Evolutionary conservation across 2,113 vertebrate species (phyloP).

Genomic region (Limnothrissa miodon): DNA sequence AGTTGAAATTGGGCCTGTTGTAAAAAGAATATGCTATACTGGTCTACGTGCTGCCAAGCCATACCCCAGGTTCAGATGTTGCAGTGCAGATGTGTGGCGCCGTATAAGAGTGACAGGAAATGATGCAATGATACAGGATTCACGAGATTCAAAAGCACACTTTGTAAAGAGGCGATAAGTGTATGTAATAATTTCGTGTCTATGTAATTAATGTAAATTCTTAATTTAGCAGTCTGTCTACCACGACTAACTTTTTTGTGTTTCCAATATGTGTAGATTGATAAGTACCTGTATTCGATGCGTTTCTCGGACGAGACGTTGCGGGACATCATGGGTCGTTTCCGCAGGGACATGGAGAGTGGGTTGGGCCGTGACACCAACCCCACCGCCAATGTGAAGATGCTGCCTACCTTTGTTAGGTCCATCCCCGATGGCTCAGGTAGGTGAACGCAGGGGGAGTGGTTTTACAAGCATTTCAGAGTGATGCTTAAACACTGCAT

Average conservation of each 20-base stretch:
- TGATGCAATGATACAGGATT: not conserved
- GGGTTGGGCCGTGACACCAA: constrained; percentile 89
- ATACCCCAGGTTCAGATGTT: constrained; percentile 12
- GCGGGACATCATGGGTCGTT: constrained; percentile 83
- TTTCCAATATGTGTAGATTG: constrained; percentile 76
- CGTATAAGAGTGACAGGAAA: not conserved
- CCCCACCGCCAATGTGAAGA: constrained; percentile 86
- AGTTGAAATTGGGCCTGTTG: not conserved
- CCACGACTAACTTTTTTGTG: not conserved
- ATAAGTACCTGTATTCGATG: constrained; percentile 95
- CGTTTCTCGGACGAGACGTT: constrained; percentile 93
- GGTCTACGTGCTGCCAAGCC: not conserved
- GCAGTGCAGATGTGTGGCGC: not conserved
- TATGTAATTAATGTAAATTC: too few relatives aligned
- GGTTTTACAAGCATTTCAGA: not conserved
- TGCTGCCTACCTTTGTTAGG: constrained; percentile 94
- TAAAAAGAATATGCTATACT: not conserved
- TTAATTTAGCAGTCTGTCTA: too few relatives aligned
- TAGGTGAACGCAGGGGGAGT: constrained; percentile 54
- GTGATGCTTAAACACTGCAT: not conserved
- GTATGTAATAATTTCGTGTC: too few relatives aligned
- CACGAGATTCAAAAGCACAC: not conserved
- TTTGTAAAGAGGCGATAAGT: too few relatives aligned
- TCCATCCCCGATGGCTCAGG: constrained; percentile 97
- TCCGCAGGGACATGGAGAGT: constrained; percentile 82